phyloP scores from a whole-genome alignment of 2,888 invertebrate species.

The Ophion obscuratus region DNA sequence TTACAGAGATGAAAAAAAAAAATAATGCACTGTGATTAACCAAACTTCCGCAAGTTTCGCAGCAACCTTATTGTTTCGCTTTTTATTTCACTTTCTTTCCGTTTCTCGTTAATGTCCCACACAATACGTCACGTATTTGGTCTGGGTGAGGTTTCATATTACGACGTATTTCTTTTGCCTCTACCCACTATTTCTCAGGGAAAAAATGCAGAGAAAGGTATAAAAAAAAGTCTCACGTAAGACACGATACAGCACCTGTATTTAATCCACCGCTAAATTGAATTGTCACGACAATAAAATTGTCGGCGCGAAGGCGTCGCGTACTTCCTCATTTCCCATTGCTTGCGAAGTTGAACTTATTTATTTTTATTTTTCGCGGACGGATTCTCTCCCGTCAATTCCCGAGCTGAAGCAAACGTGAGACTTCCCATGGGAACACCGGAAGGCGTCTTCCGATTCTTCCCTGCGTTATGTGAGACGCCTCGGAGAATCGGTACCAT shows the following conservation, averaged over 20 bases:
- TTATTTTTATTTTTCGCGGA: conserved; percentile 11
- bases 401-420: conserved; percentile 41
- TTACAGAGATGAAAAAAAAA: background rate
- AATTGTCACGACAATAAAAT: conserved; percentile 56
- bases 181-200: conserved; percentile 22
- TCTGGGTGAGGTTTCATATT: conserved; percentile 25
- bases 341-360: conserved; percentile 26
- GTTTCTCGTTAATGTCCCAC: conserved; percentile 34
- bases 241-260: conserved; percentile 5
- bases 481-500: conserved; percentile 22
- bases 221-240: conserved; percentile 43
- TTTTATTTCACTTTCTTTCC: conserved; percentile 55
- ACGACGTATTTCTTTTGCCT: conserved; percentile 1
- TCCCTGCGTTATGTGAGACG: conserved; percentile 17
- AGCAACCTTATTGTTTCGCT: conserved; percentile 18
- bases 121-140: conserved; percentile 2
- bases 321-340: conserved; percentile 62
- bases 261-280: conserved; percentile 58
- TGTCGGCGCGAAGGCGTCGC: conserved; percentile 29
- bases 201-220: conserved; percentile 40
- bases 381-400: conserved; percentile 35
- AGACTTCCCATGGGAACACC: conserved; percentile 56
- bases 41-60: conserved; percentile 21
- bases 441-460: conserved; percentile 50
- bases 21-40: background rate